phyloP scores from a whole-genome alignment of 2,797 vertebrate species.

The Microcaecilia unicolor region DNA sequence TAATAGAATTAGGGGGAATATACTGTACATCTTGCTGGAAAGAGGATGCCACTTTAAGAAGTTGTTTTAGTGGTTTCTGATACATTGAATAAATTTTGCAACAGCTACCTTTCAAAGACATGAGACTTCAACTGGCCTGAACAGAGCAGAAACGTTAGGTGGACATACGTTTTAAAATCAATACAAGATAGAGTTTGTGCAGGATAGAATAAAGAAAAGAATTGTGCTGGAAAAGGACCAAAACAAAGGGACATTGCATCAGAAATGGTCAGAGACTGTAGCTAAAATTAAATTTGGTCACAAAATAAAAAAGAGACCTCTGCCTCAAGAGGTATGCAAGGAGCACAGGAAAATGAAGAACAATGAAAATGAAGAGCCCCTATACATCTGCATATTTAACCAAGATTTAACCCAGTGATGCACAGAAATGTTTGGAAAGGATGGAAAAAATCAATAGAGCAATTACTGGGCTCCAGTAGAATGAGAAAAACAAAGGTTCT shows the following conservation, averaged over 20 bases:
- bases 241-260: constrained; percentile 67
- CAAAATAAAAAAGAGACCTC: constrained; percentile 61
- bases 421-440: constrained; percentile 13
- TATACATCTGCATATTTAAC: constrained; percentile 34
- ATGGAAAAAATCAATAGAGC: constrained; percentile 12
- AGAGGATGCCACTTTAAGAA: constrained; percentile 39
- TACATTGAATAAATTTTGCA: constrained; percentile 58
- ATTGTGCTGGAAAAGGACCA: constrained; percentile 56
- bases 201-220: constrained; percentile 54
- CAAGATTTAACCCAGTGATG: constrained; percentile 23
- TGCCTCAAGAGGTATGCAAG: constrained; percentile 60
- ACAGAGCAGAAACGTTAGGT: constrained; percentile 52
- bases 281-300: constrained; percentile 67
- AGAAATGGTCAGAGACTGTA: constrained; percentile 69
- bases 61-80: constrained; percentile 41
- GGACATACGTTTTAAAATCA: constrained; percentile 69
- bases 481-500: no score
- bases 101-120: constrained; percentile 48
- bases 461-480: constrained; percentile 20
- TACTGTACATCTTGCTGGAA: constrained; percentile 32
- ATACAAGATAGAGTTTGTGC: constrained; percentile 60
- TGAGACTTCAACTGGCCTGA: constrained; percentile 40
- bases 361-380: constrained; percentile 39
- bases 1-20: no score
- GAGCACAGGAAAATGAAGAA: constrained; percentile 50